Evolutionary conservation across 2,113 vertebrate species (phyloP).

Genomic region (Etia nguti): DNA sequence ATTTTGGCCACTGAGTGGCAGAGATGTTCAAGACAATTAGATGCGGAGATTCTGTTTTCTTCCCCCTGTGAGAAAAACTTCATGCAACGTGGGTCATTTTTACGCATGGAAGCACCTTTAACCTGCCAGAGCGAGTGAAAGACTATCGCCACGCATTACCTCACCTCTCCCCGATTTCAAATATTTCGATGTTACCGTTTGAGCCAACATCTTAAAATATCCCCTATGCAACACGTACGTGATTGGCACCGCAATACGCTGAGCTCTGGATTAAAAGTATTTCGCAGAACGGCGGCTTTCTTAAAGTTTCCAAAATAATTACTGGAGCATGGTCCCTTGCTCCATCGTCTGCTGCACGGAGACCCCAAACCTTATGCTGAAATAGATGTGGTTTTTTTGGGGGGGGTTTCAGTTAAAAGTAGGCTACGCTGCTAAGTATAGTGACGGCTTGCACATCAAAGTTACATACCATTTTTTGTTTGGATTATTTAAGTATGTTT

Average conservation of each 20-base stretch:
- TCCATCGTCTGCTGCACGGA: constrained; percentile 49
- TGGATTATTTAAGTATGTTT: constrained; percentile 57
- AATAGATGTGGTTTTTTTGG: constrained; percentile 70
- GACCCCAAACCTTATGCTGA: constrained; percentile 69
- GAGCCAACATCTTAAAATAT: constrained; percentile 17
- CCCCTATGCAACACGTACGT: neutral
- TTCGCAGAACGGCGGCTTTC: constrained; percentile 23
- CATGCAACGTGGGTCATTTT: neutral
- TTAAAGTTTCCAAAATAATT: constrained; percentile 56
- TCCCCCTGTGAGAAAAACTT: neutral
- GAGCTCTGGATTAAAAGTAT: constrained; percentile 24
- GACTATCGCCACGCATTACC: constrained; percentile 17
- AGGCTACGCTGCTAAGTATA: constrained; percentile 59
- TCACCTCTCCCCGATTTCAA: constrained; percentile 13
- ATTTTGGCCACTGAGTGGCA: constrained; percentile 76
- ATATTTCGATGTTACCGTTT: constrained; percentile 9
- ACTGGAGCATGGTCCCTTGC: constrained; percentile 43
- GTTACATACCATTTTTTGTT: constrained; percentile 65
- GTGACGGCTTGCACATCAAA: constrained; percentile 57
- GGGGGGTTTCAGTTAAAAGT: constrained; percentile 62
- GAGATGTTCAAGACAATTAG: constrained; percentile 72
- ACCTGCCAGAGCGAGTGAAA: constrained; percentile 39
- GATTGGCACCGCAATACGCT: constrained; percentile 18
- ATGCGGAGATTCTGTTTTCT: constrained; percentile 15
- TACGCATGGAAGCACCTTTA: constrained; percentile 1